Conservation (phyloP, 2,113 vertebrate species). For the Aix galericulata region DNA sequence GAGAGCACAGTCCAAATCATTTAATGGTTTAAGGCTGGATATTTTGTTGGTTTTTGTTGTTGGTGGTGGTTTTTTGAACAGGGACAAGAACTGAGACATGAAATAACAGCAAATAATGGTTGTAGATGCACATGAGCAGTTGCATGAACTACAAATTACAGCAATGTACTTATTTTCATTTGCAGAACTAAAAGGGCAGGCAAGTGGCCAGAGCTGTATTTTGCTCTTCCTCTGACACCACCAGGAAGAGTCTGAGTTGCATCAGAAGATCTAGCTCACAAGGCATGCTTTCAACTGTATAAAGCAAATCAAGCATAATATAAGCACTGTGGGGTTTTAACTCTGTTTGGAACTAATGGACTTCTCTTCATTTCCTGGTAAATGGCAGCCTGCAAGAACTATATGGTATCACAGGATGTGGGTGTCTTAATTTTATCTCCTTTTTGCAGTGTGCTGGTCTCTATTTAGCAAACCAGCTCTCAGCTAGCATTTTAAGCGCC, state of each 20-base stretch:
- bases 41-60: not conserved
- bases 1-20: not conserved
- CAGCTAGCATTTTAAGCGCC: conserved; percentile 7
- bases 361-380: not conserved
- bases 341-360: not conserved
- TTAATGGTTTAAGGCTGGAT: not conserved
- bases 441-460: conserved; percentile 50
- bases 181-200: not conserved
- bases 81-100: not conserved
- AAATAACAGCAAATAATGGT: not conserved
- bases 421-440: conserved; percentile 67
- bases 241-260: not conserved
- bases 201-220: not conserved
- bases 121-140: not conserved
- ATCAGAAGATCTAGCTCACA: not conserved
- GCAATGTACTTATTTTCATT: not conserved
- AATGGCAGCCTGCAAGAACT: conserved; percentile 8
- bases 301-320: not conserved
- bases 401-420: conserved; percentile 79
- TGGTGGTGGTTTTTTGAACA: not conserved
- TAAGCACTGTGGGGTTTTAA: not conserved
- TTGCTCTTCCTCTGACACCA: not conserved
- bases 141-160: not conserved
- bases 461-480: conserved; percentile 51
- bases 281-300: not conserved